Evolutionary conservation across 2,888 invertebrate species (phyloP).

Genomic region (Amaurobius ferox): DNA sequence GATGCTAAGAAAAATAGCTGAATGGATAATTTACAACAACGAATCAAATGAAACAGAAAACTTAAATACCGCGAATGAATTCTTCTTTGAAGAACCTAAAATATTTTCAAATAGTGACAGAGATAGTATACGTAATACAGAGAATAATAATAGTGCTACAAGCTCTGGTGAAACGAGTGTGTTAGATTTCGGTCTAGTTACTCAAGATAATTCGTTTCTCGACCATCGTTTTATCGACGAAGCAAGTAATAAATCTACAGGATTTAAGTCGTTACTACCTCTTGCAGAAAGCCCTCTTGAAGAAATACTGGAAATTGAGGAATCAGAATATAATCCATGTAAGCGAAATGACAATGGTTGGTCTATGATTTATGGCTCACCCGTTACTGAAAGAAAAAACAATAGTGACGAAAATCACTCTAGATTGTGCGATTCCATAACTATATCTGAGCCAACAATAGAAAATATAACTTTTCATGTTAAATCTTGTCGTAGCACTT

Average conservation of each 20-base stretch:
- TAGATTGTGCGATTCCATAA: background rate
- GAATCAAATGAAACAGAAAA: background rate
- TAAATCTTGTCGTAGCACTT: background rate
- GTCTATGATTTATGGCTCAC: background rate
- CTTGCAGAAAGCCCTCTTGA: no score
- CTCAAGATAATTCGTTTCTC: background rate
- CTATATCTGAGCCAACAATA: background rate
- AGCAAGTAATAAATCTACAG: no score
- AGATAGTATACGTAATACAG: background rate
- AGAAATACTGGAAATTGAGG: background rate
- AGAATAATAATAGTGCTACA: background rate
- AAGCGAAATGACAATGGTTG: no score
- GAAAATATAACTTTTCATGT: no score
- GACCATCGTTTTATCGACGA: no score
- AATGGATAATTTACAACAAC: constrained; percentile 16
- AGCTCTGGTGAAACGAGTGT: constrained; percentile 24
- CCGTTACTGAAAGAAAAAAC: background rate
- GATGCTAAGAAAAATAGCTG: constrained; percentile 31
- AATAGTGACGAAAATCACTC: background rate
- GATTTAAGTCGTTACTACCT: no score
- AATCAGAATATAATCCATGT: no score
- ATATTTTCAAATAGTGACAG: background rate
- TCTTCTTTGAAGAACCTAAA: background rate
- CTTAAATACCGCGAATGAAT: background rate
- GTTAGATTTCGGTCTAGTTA: background rate